Percentiles rank a stretch among this genome's conserved stretches.
Evolutionary conservation across 2,113 vertebrate species (phyloP).

Genomic region (Rhea pennata): DNA sequence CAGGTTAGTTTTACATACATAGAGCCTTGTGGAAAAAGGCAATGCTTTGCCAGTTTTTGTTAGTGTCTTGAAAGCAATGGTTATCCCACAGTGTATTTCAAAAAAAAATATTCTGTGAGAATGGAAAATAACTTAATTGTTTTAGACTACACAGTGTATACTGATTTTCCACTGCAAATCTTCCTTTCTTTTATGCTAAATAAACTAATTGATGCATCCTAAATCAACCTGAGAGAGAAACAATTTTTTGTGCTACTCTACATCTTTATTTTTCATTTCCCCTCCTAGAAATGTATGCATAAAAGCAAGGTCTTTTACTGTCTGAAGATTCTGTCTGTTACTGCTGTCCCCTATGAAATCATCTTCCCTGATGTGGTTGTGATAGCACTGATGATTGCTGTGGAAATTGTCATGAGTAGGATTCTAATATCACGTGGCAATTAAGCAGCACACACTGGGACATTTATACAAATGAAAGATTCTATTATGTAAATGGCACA

Average conservation of each 20-base stretch:
- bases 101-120: background rate
- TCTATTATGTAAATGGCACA: background rate
- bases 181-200: background rate
- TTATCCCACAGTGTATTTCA: background rate
- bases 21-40: background rate
- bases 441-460: background rate
- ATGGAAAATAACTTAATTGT: background rate
- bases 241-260: background rate
- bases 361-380: background rate
- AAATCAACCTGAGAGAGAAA: background rate
- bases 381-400: background rate
- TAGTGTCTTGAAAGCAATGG: background rate
- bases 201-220: background rate
- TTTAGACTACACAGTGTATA: background rate
- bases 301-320: background rate
- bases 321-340: background rate
- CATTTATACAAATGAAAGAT: background rate
- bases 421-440: background rate
- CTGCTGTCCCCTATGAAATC: background rate
- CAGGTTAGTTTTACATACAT: background rate
- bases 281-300: background rate
- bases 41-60: background rate
- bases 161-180: background rate
- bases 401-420: background rate
- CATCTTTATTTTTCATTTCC: background rate